Evolutionary conservation across 2,797 vertebrate genomes (phyloP).

Genomic region (Scomberomorus guttatus): DNA sequence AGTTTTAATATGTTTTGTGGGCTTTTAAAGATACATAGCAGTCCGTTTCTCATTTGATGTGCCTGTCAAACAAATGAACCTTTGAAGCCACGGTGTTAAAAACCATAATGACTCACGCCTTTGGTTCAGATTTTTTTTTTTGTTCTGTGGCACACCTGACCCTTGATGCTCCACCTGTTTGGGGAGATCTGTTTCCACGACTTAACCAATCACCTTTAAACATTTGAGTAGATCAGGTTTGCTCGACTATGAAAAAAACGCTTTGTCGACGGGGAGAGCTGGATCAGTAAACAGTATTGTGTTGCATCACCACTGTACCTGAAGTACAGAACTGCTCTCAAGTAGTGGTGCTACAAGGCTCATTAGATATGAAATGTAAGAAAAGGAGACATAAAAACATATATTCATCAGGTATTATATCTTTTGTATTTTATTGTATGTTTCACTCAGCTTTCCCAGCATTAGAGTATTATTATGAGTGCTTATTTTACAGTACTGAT

Average conservation of each 20-base stretch:
- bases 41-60: no score
- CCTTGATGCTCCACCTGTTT: background rate
- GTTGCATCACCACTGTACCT: background rate
- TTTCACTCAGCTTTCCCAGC: background rate
- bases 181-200: conserved; percentile 20
- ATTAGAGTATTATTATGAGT: background rate
- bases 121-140: background rate
- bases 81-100: background rate
- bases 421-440: background rate
- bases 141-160: conserved; percentile 20
- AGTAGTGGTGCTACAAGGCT: background rate
- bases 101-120: background rate
- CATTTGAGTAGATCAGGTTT: conserved; percentile 17
- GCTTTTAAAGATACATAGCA: background rate
- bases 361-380: background rate
- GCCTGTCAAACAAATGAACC: background rate
- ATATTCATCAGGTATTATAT: background rate
- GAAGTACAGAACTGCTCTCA: background rate
- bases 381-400: background rate
- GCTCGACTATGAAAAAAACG: background rate
- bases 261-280: background rate
- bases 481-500: background rate
- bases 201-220: conserved; percentile 30
- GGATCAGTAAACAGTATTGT: background rate
- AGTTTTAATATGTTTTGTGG: background rate